A percentile compares a stretch with the other conserved stretches of the same genome.
These are phyloP conservation scores for Danionella cerebrum DNA, from an alignment of 2,113 vertebrate species.

Conservation along the genomic window DNA sequence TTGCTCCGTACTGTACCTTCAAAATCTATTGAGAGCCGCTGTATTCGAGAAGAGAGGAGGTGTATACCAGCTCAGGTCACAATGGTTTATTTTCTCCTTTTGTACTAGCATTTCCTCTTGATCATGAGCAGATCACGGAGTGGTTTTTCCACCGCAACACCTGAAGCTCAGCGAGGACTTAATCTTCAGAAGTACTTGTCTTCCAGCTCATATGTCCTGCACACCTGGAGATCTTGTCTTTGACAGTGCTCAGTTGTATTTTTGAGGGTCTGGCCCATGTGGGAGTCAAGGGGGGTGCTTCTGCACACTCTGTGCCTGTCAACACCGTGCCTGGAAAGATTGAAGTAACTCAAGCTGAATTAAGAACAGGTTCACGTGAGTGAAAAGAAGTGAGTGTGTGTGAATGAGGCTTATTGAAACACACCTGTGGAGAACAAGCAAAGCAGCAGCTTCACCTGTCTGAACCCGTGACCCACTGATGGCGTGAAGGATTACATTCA, in stretches of 20 bases:
- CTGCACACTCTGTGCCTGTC: constrained; percentile 25
- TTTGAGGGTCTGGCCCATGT: not conserved
- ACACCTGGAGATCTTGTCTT: constrained; percentile 30
- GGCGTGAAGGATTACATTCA: constrained; percentile 11
- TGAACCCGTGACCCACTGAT: constrained; percentile 26
- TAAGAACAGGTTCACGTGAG: not conserved
- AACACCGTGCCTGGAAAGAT: constrained; percentile 29
- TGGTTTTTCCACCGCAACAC: too few species aligned
- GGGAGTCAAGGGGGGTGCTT: not conserved
- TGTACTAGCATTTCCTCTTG: too few species aligned
- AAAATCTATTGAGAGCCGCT: too few species aligned
- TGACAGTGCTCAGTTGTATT: constrained; percentile 19
- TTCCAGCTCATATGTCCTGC: constrained; percentile 18
- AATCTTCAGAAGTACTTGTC: not conserved
- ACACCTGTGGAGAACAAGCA: constrained; percentile 31
- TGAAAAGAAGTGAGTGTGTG: constrained; percentile 9
- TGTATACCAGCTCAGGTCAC: too few species aligned
- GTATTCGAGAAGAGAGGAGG: too few species aligned
- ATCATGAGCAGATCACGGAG: too few species aligned
- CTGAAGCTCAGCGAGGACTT: constrained; percentile 11
- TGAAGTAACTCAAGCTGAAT: constrained; percentile 25
- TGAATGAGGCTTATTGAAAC: constrained; percentile 32
- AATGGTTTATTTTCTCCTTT: too few species aligned
- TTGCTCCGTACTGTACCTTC: too few species aligned
- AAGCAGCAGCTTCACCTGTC: constrained; percentile 25